Base-by-base conservation (phyloP, 2,113 vertebrate species). In the Clupea harengus region DNA sequence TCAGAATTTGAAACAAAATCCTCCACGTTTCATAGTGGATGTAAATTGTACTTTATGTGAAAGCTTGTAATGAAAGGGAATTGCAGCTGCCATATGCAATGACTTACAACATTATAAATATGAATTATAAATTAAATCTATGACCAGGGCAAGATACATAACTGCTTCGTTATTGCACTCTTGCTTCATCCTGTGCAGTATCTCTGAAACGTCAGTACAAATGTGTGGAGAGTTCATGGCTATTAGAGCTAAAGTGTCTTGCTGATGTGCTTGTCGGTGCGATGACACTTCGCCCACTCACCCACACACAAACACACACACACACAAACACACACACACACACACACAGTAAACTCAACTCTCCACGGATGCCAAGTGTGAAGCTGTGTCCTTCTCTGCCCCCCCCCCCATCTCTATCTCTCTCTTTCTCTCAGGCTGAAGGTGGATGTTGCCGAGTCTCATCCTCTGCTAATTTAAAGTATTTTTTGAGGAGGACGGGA, bases 51-150 rank as follows among this genome's bases (percentile, higher is more conserved):
- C 72, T 78, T 78, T 39, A 78, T 78, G 28, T 78, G 72, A 78
- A 78, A 32, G 72, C 28, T 78, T 39, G 28, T 78, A 78, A 78
- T 78, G 72, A 78, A 78, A 78, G 15, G 39, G 39, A 78, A 78
- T 78, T 39, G 72, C 72, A 17, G 72, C 28, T 78, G 72, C 72
- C 72, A 78, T 11, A 78, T 44, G 72, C 28, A 32, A 39, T 78
- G 72, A 11, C 15, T 78, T 78, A 78, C 32, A 78, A 78, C 13
- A 13, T 78, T 78, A 78, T 78, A 78, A 78, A 78, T 78, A 78
- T 78, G 72, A 78, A 32, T 78, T 28, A 10, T 17, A 39, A 39
- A 78, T 78, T 39, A 78, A 78, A 78, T 32, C 28, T 78, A 17
- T 18, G 13, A 6, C 13, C 72, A 78, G 10, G 39, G 15, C 10